phyloP scores from a whole-genome alignment of 2,797 vertebrate species.

The Sebastes taczanowskii region DNA sequence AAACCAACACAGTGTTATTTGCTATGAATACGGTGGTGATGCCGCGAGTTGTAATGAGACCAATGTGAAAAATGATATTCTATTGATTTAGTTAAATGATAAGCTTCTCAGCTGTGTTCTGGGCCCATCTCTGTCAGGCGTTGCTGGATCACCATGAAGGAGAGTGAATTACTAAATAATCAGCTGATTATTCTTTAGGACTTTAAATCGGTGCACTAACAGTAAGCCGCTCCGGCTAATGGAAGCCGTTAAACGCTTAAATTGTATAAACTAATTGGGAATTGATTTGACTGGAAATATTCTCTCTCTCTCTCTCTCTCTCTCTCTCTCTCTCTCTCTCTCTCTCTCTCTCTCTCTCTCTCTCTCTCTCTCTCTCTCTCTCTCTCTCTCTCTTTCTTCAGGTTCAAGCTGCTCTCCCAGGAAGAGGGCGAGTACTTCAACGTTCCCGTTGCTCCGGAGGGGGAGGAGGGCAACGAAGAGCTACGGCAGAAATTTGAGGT shows the following conservation, averaged over 20 bases:
- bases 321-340: conserved; percentile 39
- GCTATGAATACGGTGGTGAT: not conserved
- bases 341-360: conserved; percentile 41
- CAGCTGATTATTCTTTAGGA: conserved; percentile 37
- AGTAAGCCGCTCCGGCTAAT: conserved; percentile 46
- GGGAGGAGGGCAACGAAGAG: conserved; percentile 94
- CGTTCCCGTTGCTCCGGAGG: conserved; percentile 93
- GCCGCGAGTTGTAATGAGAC: not conserved
- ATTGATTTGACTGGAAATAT: conserved; percentile 60
- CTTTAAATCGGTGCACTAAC: conserved; percentile 44
- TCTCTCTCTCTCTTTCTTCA: conserved; percentile 63
- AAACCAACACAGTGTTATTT: not conserved
- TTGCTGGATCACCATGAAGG: conserved; percentile 46
- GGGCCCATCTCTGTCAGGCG: conserved; percentile 17
- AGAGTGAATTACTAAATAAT: conserved; percentile 59
- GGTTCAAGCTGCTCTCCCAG: conserved; percentile 98
- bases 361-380: conserved; percentile 40
- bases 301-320: conserved; percentile 39
- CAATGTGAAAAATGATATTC: conserved; percentile 14
- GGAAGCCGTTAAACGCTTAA: conserved; percentile 45
- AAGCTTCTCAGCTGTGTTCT: not conserved
- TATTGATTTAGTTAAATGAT: conserved; percentile 49
- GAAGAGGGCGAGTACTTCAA: conserved; percentile 99
- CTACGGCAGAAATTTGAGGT: conserved; percentile 98
- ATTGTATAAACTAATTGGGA: conserved; percentile 51